phyloP scores from a whole-genome alignment of 2,113 vertebrate genomes.

The Nannobrachium achirus region DNA sequence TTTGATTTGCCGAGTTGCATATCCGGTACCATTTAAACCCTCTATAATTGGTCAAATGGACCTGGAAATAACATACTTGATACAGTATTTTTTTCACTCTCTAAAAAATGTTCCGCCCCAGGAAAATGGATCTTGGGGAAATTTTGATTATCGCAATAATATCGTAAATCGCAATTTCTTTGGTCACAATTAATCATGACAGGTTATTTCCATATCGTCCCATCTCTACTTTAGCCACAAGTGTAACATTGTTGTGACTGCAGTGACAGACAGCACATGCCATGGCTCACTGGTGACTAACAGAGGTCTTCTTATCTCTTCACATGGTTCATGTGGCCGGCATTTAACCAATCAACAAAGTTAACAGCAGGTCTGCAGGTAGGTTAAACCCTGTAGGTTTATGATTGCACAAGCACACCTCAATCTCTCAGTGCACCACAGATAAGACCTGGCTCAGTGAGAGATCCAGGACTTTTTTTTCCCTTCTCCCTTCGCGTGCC shows the following conservation, averaged over 20 bases:
- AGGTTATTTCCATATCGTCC: too few species aligned
- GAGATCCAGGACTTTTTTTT: background rate
- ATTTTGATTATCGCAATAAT: too few species aligned
- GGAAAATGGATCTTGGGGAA: too few species aligned
- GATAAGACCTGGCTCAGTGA: constrained; percentile 1
- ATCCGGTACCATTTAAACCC: too few species aligned
- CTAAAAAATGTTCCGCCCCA: too few species aligned
- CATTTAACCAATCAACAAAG: constrained; percentile 30
- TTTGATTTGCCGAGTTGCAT: too few species aligned
- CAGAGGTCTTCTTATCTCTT: background rate
- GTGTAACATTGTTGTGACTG: background rate
- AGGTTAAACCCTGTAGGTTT: constrained; percentile 8
- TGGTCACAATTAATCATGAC: too few species aligned
- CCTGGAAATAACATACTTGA: too few species aligned
- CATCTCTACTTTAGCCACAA: too few species aligned
- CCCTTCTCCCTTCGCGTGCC: background rate
- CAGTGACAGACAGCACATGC: background rate
- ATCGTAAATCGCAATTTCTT: too few species aligned
- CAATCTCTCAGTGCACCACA: background rate
- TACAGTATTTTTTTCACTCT: too few species aligned
- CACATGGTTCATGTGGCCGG: background rate
- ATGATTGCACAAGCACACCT: constrained; percentile 49
- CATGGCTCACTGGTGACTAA: background rate
- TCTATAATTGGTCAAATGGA: too few species aligned
- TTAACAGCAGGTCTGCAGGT: constrained; percentile 16